Evolutionary conservation across 92 coral and sea anemone species (phyloP).

Genomic region (Bergia sp.): DNA sequence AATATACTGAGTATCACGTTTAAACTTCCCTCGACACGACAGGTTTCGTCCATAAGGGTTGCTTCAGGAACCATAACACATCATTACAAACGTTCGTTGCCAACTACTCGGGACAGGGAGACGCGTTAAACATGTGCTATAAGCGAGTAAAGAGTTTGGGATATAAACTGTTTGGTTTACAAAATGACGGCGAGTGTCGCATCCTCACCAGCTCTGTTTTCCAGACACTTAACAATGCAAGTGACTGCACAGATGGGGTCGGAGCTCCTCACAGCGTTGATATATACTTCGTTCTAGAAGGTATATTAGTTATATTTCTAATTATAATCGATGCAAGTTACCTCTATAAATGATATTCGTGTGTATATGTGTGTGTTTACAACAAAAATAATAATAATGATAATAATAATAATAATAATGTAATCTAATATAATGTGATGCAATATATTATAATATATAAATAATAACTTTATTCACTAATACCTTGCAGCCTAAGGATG

Average conservation of each 20-base stretch:
- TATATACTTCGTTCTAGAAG: constrained; percentile 12
- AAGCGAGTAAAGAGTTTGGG: neutral
- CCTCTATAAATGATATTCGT: no score
- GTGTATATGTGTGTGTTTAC: no score
- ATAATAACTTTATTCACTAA: no score
- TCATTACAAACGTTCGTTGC: neutral
- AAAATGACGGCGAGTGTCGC: constrained; percentile 10
- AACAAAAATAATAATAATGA: no score
- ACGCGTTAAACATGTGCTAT: neutral
- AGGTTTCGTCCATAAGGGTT: constrained; percentile 22
- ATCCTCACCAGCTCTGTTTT: neutral
- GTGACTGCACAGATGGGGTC: constrained; percentile 1
- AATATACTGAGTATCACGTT: neutral
- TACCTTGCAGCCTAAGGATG: no score
- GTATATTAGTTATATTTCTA: neutral
- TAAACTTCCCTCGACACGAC: neutral
- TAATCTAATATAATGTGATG: no score
- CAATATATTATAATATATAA: no score
- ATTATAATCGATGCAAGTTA: neutral
- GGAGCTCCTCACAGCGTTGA: constrained; percentile 13
- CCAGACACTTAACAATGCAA: neutral
- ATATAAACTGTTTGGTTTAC: constrained; percentile 9
- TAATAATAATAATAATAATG: no score
- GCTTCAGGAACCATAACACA: neutral
- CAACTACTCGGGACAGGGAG: neutral